Percentiles rank a stretch among this genome's conserved stretches.
These are phyloP conservation scores for Tryphoninae sp. DNA, from an alignment of 2,888 invertebrate genomes.

Conservation along the genomic window DNA sequence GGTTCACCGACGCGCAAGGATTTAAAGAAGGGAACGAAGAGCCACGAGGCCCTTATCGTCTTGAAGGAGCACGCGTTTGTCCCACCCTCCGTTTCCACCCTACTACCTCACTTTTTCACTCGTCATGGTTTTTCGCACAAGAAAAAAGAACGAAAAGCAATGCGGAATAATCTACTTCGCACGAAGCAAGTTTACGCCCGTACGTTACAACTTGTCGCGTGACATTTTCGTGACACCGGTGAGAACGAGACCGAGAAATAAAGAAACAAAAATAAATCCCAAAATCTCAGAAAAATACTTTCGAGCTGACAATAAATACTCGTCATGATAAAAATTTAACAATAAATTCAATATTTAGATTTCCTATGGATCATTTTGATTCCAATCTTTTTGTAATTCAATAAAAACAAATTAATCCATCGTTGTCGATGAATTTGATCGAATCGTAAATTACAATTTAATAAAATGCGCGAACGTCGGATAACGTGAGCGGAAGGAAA, in stretches of 20 bases:
- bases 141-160: constrained; percentile 43
- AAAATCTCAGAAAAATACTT: too few relatives aligned
- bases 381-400: neutral
- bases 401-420: neutral
- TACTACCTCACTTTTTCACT: neutral
- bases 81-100: neutral
- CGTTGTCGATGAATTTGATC: neutral
- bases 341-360: neutral
- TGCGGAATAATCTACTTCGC: constrained; percentile 53
- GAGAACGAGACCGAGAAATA: neutral
- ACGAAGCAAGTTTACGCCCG: constrained; percentile 1
- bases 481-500: neutral
- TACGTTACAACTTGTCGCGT: constrained; percentile 24
- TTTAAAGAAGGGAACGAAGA: constrained; percentile 47
- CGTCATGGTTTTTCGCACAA: neutral
- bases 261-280: constrained; percentile 3
- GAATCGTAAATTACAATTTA: neutral
- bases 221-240: neutral
- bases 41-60: constrained; percentile 47
- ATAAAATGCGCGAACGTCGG: neutral
- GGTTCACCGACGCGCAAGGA: constrained; percentile 25
- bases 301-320: too few relatives aligned
- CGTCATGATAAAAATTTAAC: too few relatives aligned
- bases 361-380: neutral
- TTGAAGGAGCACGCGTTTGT: constrained; percentile 17